Evolutionary conservation across 2,113 vertebrate genomes (phyloP), one percentile per base, ranked within the genome.

Genomic region (Pitta sordida): DNA sequence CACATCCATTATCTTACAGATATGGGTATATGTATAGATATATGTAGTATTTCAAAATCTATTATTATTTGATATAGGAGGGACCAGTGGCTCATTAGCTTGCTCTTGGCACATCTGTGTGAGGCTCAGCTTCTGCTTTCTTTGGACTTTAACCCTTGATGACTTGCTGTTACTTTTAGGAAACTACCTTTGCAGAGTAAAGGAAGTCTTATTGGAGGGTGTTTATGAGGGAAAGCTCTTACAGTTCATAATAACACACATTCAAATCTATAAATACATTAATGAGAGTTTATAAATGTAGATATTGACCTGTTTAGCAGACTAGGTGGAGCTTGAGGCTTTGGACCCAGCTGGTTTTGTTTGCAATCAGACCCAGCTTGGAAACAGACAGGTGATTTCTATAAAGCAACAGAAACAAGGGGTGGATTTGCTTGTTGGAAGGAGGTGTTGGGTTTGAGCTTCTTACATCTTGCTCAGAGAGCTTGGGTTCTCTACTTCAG

Each of bases 371-470:
- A 21, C 18, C 11, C 78, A 92, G 46, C 76, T 91, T 34, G 59
- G 73, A 46, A 76, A 46, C 8, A 37, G 17, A 11, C 7, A 77
- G 46, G 55, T 74, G 86, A 55, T 65, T 80, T 63, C 46, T 43
- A 34, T 81, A 58, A 80, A 70, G 51, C 13, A 23, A 1, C 6
- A 58, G 44, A 43, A 76, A 29, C 0, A 11, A n/a, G 21, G 3
- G 5, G 0, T 24, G 8, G 5, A 2, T 23, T 74, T 53, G 13
- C 4, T n/a, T 26, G 6, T 12, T 75, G 27, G 73, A 17, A 51
- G 52, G 12, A 22, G 15, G 1, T 13, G 7, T 15, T 15, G 5
- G 1, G 2, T 2, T 0, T 64, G 41, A 10, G 2, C 1, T 56
- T 11, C 1, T 3, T 39, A 9, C 0, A 24, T 41, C 4, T 2